Conservation (phyloP, 2,113 vertebrate species). For the Aspidoscelis tigris region DNA sequence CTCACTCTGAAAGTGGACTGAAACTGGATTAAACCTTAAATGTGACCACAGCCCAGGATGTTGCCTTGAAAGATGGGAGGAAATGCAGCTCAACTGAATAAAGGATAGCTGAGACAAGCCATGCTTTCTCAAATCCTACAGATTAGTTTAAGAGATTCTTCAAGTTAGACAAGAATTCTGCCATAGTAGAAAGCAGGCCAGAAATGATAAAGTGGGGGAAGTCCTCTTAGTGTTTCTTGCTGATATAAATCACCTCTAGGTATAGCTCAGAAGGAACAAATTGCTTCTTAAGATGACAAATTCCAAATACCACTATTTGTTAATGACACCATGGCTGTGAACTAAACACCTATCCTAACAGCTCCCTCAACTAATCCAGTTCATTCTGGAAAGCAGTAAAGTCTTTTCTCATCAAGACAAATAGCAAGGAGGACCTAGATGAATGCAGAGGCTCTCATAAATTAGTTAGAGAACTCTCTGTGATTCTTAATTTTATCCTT, state of each 20-base stretch:
- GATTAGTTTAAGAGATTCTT: not conserved
- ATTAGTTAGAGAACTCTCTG: not conserved
- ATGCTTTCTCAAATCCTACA: not conserved
- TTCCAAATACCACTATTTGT: not conserved
- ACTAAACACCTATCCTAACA: slow-evolving; percentile 17
- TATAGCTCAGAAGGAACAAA: not conserved
- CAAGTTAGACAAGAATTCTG: not conserved
- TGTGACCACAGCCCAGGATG: too few species aligned
- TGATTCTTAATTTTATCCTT: not conserved
- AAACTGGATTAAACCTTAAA: too few species aligned
- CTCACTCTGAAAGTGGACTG: too few species aligned
- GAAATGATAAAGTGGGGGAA: not conserved
- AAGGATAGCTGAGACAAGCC: not conserved
- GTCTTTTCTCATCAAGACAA: not conserved
- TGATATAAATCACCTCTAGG: not conserved
- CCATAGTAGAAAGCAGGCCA: not conserved
- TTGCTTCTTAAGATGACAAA: rapidly evolving
- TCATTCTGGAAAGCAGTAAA: not conserved
- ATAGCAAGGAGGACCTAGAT: not conserved
- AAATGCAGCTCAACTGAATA: not conserved
- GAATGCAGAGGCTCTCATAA: not conserved
- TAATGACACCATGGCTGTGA: not conserved
- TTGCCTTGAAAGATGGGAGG: not conserved
- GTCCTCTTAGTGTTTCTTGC: not conserved
- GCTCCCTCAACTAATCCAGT: not conserved